A percentile compares a stretch with the other conserved stretches of the same genome.
Conservation (phyloP, 2,888 invertebrate genomes). For the Cantharis lateralis region DNA sequence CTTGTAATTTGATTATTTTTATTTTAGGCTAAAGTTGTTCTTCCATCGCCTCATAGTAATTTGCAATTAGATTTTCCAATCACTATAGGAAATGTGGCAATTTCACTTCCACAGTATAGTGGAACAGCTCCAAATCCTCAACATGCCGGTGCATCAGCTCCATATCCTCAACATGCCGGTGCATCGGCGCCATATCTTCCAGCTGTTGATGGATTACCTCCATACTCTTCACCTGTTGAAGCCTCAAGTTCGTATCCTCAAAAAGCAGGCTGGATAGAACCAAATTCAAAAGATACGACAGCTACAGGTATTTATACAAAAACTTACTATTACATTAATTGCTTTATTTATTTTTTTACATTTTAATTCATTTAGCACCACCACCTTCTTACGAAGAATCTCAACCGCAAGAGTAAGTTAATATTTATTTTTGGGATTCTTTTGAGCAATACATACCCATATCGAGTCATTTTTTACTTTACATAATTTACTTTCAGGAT, state of each 20-base stretch:
- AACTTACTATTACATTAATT: no score
- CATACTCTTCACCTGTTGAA: background rate
- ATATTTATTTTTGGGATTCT: background rate
- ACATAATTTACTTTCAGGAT: no score
- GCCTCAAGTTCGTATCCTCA: background rate
- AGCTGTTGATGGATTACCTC: background rate
- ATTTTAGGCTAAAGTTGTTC: background rate
- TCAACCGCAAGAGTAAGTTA: background rate
- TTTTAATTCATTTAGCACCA: slow-evolving; percentile 1
- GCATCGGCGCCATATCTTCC: background rate
- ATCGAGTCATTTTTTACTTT: no score
- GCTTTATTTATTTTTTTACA: no score
- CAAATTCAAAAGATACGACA: background rate
- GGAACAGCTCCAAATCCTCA: background rate
- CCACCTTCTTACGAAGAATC: slow-evolving; percentile 15
- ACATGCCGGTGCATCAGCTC: background rate
- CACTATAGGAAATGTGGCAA: slow-evolving; percentile 1
- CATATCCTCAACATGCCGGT: background rate
- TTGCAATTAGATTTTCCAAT: background rate
- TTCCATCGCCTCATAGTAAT: background rate
- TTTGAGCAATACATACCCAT: background rate
- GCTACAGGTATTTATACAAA: background rate
- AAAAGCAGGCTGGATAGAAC: background rate
- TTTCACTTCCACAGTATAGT: no score
- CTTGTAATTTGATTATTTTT: background rate